Evolutionary conservation across 2,797 vertebrate genomes (phyloP).

Genomic region (Allobates femoralis): DNA sequence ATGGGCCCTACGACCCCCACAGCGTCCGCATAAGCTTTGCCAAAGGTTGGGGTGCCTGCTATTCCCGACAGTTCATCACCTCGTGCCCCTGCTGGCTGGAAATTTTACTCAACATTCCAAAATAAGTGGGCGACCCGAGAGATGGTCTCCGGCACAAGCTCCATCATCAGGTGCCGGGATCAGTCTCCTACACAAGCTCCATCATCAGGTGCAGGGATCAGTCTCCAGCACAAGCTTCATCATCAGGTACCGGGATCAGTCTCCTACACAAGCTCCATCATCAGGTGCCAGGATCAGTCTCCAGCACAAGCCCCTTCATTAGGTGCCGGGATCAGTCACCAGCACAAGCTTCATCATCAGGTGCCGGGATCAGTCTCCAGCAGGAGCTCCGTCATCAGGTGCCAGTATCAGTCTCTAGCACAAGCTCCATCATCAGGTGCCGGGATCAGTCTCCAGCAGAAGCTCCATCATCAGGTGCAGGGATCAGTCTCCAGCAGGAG

Average conservation of each 20-base stretch:
- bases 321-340: background rate
- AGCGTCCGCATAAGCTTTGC: constrained; percentile 72
- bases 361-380: too few relatives aligned
- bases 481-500: background rate
- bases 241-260: background rate
- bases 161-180: background rate
- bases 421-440: background rate
- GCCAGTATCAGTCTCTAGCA: too few relatives aligned
- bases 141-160: background rate
- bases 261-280: too few relatives aligned
- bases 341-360: background rate
- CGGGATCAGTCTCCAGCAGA: background rate
- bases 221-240: background rate
- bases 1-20: constrained; percentile 69
- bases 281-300: background rate
- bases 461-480: too few relatives aligned
- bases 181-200: background rate
- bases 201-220: background rate
- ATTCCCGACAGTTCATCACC: constrained; percentile 72
- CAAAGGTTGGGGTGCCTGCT: constrained; percentile 74
- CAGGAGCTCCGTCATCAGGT: too few relatives aligned
- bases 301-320: background rate
- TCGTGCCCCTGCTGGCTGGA: constrained; percentile 75
- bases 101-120: constrained; percentile 63
- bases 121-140: constrained; percentile 42